Evolutionary conservation across 2,888 invertebrate species (phyloP).

Genomic region (Eugnorisma glareosa): DNA sequence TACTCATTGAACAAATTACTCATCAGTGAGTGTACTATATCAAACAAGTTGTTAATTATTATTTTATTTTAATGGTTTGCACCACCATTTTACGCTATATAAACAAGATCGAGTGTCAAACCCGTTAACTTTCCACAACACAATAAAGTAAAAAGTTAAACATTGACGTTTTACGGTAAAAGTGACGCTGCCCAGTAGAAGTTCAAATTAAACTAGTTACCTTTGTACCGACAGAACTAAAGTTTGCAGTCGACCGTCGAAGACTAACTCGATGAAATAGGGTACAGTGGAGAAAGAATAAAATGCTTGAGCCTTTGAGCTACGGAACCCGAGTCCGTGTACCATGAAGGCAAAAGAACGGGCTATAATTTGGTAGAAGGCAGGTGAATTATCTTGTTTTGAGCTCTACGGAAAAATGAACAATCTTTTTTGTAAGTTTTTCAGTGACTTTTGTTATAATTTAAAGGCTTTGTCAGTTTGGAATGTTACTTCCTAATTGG

Average conservation of each 20-base stretch:
- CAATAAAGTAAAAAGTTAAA: slow-evolving; percentile 63
- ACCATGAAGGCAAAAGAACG: slow-evolving; percentile 38
- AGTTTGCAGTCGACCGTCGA: slow-evolving; percentile 49
- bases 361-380: slow-evolving; percentile 33
- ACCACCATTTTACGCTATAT: background rate
- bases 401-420: slow-evolving; percentile 30
- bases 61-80: too few relatives aligned
- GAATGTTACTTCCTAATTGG: background rate
- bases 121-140: slow-evolving; percentile 52
- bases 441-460: background rate
- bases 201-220: slow-evolving; percentile 70
- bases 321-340: slow-evolving; percentile 26
- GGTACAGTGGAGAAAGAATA: slow-evolving; percentile 53
- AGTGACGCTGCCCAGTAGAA: slow-evolving; percentile 50
- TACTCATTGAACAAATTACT: background rate
- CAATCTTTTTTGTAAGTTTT: slow-evolving; percentile 11
- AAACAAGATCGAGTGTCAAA: slow-evolving; percentile 22
- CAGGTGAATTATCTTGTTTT: slow-evolving; percentile 37
- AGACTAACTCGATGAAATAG: slow-evolving; percentile 61
- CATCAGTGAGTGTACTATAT: background rate
- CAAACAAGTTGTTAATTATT: too few relatives aligned
- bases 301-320: slow-evolving; percentile 52
- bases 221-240: slow-evolving; percentile 51
- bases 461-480: slow-evolving; percentile 1
- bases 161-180: slow-evolving; percentile 58